These are phyloP conservation scores for Oedothorax gibbosus DNA, from an alignment of 1,140 invertebrate species.

Conservation along the genomic window DNA sequence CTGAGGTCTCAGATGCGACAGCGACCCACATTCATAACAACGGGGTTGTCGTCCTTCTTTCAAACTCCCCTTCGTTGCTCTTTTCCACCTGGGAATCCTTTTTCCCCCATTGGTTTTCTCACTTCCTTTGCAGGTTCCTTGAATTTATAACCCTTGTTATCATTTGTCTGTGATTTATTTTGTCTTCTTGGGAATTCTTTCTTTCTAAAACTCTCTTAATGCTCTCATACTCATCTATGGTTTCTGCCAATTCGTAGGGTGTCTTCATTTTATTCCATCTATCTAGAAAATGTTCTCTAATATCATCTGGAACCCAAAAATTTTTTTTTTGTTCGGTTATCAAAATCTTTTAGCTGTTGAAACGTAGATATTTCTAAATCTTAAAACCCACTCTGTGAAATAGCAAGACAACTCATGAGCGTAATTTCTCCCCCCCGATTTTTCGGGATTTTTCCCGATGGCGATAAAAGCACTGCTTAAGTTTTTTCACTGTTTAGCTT, in stretches of 20 bases:
- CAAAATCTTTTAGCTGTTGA: too few species aligned
- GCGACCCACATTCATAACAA: conserved; percentile 11
- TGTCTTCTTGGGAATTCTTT: background rate
- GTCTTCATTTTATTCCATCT: background rate
- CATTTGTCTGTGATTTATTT: background rate
- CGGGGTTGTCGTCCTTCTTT: background rate
- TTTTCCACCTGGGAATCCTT: background rate
- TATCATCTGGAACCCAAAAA: too few species aligned
- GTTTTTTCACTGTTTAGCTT: too few species aligned
- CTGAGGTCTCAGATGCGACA: conserved; percentile 8
- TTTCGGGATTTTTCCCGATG: too few species aligned
- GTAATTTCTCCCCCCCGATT: too few species aligned
- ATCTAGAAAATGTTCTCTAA: too few species aligned
- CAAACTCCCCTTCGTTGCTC: background rate
- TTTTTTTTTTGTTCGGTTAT: too few species aligned
- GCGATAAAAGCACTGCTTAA: too few species aligned
- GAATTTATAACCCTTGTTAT: background rate
- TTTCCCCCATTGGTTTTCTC: background rate
- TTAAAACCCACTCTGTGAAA: too few species aligned
- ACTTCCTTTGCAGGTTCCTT: background rate
- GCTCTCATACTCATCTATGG: conserved; percentile 2
- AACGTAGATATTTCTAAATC: too few species aligned
- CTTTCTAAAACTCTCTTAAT: background rate
- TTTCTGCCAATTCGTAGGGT: background rate
- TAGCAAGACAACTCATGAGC: too few species aligned